These are phyloP conservation scores for Laterallus jamaicensis DNA, from an alignment of 2,113 vertebrate species.

Conservation along the genomic window DNA sequence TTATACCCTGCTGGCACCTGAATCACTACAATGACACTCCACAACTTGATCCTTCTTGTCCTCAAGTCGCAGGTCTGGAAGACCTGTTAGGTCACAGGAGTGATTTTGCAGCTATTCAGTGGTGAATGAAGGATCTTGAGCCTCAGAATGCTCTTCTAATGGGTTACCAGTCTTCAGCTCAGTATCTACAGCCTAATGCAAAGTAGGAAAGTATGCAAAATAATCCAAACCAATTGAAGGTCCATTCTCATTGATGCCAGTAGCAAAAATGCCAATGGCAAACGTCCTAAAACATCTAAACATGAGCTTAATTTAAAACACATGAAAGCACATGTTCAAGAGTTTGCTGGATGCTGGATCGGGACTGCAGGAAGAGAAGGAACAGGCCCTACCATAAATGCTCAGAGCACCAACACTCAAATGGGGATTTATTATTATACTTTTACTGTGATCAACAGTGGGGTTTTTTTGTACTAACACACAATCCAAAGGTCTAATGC, in stretches of 20 bases:
- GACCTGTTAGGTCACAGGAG: neutral
- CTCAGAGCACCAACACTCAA: neutral
- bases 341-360: neutral
- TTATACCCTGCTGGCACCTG: neutral
- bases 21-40: neutral
- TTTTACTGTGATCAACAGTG: neutral
- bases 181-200: neutral
- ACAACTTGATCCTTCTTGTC: neutral
- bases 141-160: neutral
- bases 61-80: neutral
- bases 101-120: neutral
- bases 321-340: neutral
- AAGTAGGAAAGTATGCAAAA: constrained; percentile 8
- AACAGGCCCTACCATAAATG: neutral
- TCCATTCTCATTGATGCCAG: constrained; percentile 22
- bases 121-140: neutral
- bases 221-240: neutral
- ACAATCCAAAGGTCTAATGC: neutral
- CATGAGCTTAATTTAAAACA: constrained; percentile 19
- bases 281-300: constrained; percentile 37
- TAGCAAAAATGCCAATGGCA: constrained; percentile 38
- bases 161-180: neutral
- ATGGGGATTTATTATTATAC: neutral
- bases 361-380: neutral
- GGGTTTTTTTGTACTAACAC: neutral